Evolutionary conservation across 2,888 invertebrate species (phyloP).

Genomic region (Drosophila putrida): DNA sequence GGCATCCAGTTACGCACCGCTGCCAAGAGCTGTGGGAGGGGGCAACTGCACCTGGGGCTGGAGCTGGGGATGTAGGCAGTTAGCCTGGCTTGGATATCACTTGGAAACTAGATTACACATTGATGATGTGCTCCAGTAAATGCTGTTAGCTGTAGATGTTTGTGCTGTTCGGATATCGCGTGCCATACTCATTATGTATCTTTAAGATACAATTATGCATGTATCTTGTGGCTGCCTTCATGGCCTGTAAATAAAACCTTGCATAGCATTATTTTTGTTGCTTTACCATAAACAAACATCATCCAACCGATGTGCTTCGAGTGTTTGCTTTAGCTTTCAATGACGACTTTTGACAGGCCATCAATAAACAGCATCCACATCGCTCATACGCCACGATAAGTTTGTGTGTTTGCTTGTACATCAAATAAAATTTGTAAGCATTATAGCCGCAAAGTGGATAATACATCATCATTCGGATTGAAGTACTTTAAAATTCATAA

Average conservation of each 20-base stretch:
- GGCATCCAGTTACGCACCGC: conserved; percentile 65
- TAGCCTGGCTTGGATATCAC: conserved; percentile 17
- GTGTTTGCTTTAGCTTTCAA: conserved; percentile 61
- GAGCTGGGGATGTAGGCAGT: background rate
- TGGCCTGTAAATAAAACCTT: conserved; percentile 35
- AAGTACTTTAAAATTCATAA: conserved; percentile 25
- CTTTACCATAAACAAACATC: conserved; percentile 35
- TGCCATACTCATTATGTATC: conserved; percentile 64
- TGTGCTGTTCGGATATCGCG: conserved; percentile 59
- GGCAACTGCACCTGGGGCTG: background rate
- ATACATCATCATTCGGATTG: conserved; percentile 19
- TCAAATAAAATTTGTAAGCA: conserved; percentile 46
- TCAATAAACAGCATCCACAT: conserved; percentile 55
- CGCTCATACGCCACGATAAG: conserved; percentile 50
- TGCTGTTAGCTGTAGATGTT: conserved; percentile 22
- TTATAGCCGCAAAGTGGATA: conserved; percentile 26
- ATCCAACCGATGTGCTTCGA: conserved; percentile 14
- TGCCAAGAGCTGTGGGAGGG: conserved; percentile 10
- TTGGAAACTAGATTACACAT: conserved; percentile 46
- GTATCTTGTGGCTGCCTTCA: conserved; percentile 51
- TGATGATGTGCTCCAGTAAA: conserved; percentile 67
- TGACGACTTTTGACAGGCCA: conserved; percentile 64
- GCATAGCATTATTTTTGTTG: conserved; percentile 19
- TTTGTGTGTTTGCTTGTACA: conserved; percentile 9
- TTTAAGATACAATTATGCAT: conserved; percentile 56